Base-by-base conservation (phyloP, 1,140 invertebrate species). In the Neomicropteryx cornuta region DNA sequence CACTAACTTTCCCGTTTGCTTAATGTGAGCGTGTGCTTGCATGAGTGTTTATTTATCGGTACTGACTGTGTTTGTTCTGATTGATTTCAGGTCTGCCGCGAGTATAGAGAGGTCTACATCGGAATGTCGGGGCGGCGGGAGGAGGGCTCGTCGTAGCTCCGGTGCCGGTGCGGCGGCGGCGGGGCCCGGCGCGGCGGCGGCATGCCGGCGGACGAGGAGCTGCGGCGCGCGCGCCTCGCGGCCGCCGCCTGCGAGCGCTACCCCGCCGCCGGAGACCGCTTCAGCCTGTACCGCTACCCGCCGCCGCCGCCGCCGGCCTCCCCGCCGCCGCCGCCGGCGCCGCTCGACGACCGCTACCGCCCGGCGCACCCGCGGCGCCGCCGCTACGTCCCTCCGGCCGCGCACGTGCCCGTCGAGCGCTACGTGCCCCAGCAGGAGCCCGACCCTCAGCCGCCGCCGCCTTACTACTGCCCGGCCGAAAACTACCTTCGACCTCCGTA, bases 371-470 rank as follows among this genome's bases (percentile, higher is more conserved):
- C 62, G 55, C 47, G 58, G 33, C 51, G 54, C 36, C 58, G 68
- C 53, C 63, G 70, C 31, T 79, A 79, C 40, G 70, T 78, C 38
- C 76, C 76, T 2, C 76, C 76, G 3, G 73, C 74, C 34, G 76
- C 76, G 23, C 77, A 80, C 53, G 75, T 76, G 41, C 77, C 77
- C 5, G 77, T 80, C 30, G 77, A 80, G 56, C 66, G 76, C 43
- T 77, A 78, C 45, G 75, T 78, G 41, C 76, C 76, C 23, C 66
- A 73, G 41, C 73, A 73, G 27, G 70, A 70, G 4, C 70, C 72
- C 32, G 63, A 70, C 52, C 67, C 58, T 11, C 70, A 37, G 38
- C 62, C 53, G 35, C 56, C 55, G 17, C 60, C 61, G 29, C 57
- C 62, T 11, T 67, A 67, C 48, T 67, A 62, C 45, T 62, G 60